Evolutionary conservation across 2,888 invertebrate genomes (phyloP).

Genomic region (Lochmaea capreae): DNA sequence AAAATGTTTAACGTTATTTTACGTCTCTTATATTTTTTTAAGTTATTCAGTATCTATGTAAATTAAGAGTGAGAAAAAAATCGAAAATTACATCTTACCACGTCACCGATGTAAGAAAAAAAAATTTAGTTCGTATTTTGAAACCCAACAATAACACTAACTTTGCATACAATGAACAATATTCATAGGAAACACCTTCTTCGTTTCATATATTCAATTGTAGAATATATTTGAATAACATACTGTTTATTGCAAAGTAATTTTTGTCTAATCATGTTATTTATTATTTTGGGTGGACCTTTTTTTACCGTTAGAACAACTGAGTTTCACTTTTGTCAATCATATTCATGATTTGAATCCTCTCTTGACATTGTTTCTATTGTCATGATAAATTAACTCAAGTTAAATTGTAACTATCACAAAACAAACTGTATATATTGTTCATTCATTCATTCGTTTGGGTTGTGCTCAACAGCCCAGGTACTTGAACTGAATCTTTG

Average conservation of each 20-base stretch:
- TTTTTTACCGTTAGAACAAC: neutral
- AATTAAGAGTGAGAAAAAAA: neutral
- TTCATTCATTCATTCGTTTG: too few species aligned
- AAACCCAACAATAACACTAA: neutral
- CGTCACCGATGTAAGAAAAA: conserved; percentile 4
- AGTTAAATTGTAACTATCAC: too few species aligned
- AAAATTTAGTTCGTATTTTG: neutral
- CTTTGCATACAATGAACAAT: conserved; percentile 27
- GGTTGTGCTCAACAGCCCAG: too few species aligned
- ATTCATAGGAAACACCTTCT: conserved; percentile 27
- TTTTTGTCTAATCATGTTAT: conserved; percentile 20
- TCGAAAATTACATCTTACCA: neutral
- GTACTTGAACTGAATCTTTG: too few species aligned
- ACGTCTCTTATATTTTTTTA: neutral
- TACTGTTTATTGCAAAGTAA: conserved; percentile 28
- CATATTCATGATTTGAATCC: too few species aligned
- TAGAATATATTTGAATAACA: conserved; percentile 32
- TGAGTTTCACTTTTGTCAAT: too few species aligned
- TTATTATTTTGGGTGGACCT: neutral
- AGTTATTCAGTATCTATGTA: neutral
- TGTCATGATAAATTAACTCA: neutral
- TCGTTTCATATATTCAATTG: conserved; percentile 22
- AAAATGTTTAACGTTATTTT: too few species aligned
- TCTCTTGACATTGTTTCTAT: neutral
- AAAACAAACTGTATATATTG: too few species aligned